Evolutionary conservation across 92 coral and sea anemone genomes (phyloP), one percentile per base, ranked within the genome.

Genomic region (Umimayanthus chanpuru): DNA sequence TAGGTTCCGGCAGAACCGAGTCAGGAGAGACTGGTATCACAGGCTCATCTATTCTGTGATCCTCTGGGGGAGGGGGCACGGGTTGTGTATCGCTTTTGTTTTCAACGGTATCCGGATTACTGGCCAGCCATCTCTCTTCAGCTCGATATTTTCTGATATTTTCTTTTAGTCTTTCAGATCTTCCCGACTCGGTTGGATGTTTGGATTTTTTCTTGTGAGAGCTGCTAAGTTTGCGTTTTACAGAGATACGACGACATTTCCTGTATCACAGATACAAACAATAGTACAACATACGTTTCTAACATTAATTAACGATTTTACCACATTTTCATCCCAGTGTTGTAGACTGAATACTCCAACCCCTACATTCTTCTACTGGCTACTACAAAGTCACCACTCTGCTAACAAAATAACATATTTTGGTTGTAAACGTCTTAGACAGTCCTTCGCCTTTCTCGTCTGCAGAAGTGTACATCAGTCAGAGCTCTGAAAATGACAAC

Each of bases 161-260:
- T 86, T 95, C 98, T 58, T 92, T 88, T 11, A 95, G 93, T 72
- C 94, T 94, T 67, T 95, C 98, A 16, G 98, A 92, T 28, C 89
- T 58, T 68, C 85, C 92, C 36, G 91, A 47, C 12, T 92, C 95
- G 12, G 87, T 41, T 25, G 91, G 87, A 74, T 82, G 88, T 82
- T 90, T 93, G 9, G 75, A 44, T 1, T 72, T 68, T 43, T 75
- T 86, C 86, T 85, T 91, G 76, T 89, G 78, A 2, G 88, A 29
- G 49, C 90, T 61, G 39, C 96, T 88, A 1, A 92, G 70, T 77
- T 93, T 93, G 25, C 94, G 90, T 78, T 92, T 95, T 5, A 94
- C 85, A 14, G 93, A 88, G 41, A 85, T 90, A 9, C 98, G 94
- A 4, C 93, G 92, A 49, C 92, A 78, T 23, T 84, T 88, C 26